Evolutionary conservation across 2,113 vertebrate genomes (phyloP).

Genomic region (Cavia porcellus): DNA sequence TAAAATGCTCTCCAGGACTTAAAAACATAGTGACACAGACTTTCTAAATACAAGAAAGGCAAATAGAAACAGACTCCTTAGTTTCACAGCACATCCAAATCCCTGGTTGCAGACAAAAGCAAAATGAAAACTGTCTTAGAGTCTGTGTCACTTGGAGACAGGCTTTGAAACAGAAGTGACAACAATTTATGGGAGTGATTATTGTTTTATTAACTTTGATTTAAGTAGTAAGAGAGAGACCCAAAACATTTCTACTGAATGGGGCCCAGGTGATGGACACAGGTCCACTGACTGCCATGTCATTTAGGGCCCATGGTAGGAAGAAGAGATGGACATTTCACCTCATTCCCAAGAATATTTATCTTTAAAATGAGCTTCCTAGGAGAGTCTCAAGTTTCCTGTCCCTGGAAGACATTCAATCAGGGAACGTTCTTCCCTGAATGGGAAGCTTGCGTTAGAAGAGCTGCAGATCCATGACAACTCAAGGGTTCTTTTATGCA

Average conservation of each 20-base stretch:
- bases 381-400: conserved; percentile 47
- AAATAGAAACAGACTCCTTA: neutral
- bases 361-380: conserved; percentile 13
- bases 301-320: neutral
- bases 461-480: neutral
- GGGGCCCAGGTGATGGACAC: neutral
- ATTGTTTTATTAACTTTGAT: conserved; percentile 27
- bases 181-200: conserved; percentile 11
- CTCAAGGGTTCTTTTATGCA: conserved; percentile 12
- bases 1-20: neutral
- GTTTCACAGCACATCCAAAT: conserved; percentile 26
- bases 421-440: neutral
- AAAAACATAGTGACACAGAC: neutral
- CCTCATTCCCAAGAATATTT: conserved; percentile 52
- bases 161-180: neutral
- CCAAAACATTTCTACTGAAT: neutral
- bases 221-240: conserved; percentile 59
- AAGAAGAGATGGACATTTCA: conserved; percentile 22
- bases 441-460: neutral
- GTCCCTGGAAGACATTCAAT: conserved; percentile 16
- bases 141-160: conserved; percentile 15
- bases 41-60: conserved; percentile 44
- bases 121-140: conserved; percentile 28
- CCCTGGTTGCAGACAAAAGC: neutral
- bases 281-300: neutral